Evolutionary conservation across 2,797 vertebrate species (phyloP).

Genomic region (Neomorphus geoffroyi): DNA sequence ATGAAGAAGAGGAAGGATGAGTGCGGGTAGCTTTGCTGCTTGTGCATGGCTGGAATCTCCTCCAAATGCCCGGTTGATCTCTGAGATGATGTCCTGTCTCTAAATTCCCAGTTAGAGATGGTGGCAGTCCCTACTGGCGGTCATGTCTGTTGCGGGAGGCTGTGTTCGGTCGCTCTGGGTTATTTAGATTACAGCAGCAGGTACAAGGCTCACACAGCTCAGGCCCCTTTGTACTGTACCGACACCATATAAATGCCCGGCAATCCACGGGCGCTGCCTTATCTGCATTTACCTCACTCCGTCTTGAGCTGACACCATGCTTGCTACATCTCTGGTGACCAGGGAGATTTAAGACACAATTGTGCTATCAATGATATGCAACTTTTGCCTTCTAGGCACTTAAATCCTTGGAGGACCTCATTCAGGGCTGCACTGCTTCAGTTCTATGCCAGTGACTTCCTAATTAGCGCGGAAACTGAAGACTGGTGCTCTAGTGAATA

Average conservation of each 20-base stretch:
- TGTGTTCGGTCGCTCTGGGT: neutral
- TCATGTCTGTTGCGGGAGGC: accelerated
- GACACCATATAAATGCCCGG: accelerated
- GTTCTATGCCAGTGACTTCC: neutral
- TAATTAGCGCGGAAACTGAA: neutral
- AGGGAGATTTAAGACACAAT: conserved; percentile 18
- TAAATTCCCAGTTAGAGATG: neutral
- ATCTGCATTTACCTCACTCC: neutral
- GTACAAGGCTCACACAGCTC: neutral
- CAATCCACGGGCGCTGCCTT: accelerated
- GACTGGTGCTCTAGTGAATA: neutral
- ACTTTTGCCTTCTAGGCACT: conserved; percentile 46
- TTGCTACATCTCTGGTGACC: neutral
- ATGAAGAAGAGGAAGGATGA: neutral
- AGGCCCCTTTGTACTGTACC: neutral
- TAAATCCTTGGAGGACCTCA: neutral
- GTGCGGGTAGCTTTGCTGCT: neutral
- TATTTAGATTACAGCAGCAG: neutral
- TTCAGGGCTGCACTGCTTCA: neutral
- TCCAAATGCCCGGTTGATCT: accelerated
- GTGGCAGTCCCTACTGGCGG: neutral
- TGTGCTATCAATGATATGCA: conserved; percentile 48
- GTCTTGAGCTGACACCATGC: neutral
- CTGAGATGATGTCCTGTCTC: neutral
- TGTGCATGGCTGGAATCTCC: accelerated